Percentiles rank a stretch among this genome's conserved stretches.
Evolutionary conservation across 2,113 vertebrate genomes (phyloP).

Genomic region (Numida meleagris): DNA sequence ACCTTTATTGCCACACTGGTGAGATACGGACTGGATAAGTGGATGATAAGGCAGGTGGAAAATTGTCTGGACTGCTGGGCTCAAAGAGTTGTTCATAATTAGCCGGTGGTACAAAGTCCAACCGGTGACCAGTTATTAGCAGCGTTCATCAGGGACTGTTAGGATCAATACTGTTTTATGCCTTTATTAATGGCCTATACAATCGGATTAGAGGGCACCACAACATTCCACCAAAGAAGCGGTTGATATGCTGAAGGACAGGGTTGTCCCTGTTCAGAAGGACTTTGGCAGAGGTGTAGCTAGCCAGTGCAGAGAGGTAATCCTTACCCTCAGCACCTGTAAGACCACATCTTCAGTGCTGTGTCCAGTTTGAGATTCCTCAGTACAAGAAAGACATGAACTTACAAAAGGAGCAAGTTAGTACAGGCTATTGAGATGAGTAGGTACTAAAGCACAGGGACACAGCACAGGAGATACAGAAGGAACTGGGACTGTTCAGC

Average conservation of each 20-base stretch:
- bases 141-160: neutral
- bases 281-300: neutral
- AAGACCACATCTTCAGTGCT: neutral
- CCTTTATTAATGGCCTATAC: neutral
- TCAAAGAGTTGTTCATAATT: neutral
- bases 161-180: neutral
- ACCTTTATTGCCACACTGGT: neutral
- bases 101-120: neutral
- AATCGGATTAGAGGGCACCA: neutral
- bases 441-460: neutral
- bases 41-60: neutral
- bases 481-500: neutral
- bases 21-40: neutral
- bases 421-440: neutral
- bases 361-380: neutral
- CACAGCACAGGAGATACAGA: fast-evolving
- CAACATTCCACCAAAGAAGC: neutral
- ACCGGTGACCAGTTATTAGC: fast-evolving
- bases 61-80: neutral
- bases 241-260: fast-evolving
- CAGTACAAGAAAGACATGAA: neutral
- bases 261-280: neutral
- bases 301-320: neutral
- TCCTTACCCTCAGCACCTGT: neutral
- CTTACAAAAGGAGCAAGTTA: neutral